Conservation (phyloP, 2,113 vertebrate genomes). For the Thermophis baileyi region DNA sequence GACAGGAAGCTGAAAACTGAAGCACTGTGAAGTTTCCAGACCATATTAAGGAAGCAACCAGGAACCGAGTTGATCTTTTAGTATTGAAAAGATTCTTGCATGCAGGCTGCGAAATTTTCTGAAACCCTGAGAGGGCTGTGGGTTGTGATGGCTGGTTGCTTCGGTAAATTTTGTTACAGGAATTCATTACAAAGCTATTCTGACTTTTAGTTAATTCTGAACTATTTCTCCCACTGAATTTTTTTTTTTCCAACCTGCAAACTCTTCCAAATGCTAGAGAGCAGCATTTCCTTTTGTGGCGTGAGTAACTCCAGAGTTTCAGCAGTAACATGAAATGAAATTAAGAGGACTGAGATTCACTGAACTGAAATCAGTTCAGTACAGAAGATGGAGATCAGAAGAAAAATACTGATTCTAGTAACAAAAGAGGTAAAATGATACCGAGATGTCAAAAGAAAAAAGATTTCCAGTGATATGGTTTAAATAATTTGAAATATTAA, state of each 20-base stretch:
- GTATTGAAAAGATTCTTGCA: not conserved
- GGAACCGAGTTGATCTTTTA: not conserved
- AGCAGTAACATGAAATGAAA: not conserved
- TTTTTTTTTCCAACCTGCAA: not conserved
- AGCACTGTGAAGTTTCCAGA: not conserved
- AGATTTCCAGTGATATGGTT: not conserved
- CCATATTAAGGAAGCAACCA: not conserved
- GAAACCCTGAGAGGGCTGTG: not conserved
- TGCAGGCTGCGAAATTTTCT: not conserved
- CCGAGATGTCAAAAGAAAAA: not conserved
- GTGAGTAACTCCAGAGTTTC: not conserved
- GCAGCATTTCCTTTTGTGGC: not conserved
- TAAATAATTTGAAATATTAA: not conserved
- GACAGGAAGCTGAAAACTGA: not conserved
- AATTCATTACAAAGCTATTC: not conserved
- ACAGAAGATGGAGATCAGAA: not conserved
- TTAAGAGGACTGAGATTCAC: not conserved
- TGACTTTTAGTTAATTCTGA: not conserved
- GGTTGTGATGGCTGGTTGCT: not conserved
- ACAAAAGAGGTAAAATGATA: not conserved
- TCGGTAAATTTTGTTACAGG: not conserved
- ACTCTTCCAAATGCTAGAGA: not conserved
- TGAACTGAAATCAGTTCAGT: not conserved
- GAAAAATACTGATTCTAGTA: not conserved
- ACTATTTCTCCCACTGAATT: not conserved